Conservation (phyloP, 2,113 vertebrate species). For the Perca schrenkii region DNA sequence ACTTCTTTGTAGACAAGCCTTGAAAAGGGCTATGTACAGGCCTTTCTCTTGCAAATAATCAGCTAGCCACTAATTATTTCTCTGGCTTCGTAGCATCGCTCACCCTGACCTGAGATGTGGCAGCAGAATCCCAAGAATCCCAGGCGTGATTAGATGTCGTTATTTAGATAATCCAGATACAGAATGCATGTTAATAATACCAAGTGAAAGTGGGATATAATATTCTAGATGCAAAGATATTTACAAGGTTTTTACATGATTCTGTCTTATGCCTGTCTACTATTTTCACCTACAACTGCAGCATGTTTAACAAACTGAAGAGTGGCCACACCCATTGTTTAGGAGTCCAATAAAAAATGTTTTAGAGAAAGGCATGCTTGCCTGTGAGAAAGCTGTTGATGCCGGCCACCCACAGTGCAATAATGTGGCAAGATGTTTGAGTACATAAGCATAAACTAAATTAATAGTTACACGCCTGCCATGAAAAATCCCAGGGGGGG, state of each 20-base stretch:
- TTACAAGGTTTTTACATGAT: not conserved
- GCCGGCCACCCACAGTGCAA: constrained; percentile 38
- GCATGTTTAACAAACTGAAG: constrained; percentile 7
- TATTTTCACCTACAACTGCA: not conserved
- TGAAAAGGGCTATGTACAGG: not conserved
- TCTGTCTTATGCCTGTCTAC: not conserved
- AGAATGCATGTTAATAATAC: not conserved
- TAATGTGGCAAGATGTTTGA: constrained; percentile 53
- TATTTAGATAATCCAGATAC: not conserved
- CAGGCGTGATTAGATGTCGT: not conserved
- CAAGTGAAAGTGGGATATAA: not conserved
- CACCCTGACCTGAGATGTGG: not conserved
- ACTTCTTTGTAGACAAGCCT: not conserved
- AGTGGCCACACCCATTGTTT: not conserved
- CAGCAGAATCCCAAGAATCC: no score
- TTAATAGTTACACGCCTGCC: constrained; percentile 51
- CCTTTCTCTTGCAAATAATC: not conserved
- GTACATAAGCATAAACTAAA: constrained; percentile 48
- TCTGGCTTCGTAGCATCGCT: not conserved
- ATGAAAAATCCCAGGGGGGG: constrained; percentile 25
- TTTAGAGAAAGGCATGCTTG: not conserved
- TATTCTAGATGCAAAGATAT: not conserved
- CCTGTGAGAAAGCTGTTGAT: constrained; percentile 28
- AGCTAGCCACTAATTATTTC: no score
- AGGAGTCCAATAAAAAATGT: constrained; percentile 9